phyloP scores from a whole-genome alignment of 2,888 invertebrate genomes.

The Agrenia bidenticulata region DNA sequence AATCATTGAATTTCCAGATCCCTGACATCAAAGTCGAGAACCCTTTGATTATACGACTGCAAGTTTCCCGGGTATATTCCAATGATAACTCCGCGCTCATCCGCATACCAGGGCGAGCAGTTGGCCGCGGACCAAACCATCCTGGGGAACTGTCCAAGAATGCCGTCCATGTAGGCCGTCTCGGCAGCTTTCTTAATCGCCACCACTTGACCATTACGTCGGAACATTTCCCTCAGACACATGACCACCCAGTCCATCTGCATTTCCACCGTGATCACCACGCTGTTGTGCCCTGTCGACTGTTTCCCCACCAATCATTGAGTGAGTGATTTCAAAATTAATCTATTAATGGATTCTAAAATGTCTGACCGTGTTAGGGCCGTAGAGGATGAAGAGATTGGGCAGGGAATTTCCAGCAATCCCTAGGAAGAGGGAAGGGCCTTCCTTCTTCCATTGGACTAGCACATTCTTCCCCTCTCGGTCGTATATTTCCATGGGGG shows the following conservation, averaged over 20 bases:
- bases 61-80: neutral
- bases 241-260: constrained; percentile 12
- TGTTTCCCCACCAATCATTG: constrained; percentile 1
- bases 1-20: neutral
- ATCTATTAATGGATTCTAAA: neutral
- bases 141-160: neutral
- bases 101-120: constrained; percentile 15
- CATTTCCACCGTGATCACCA: constrained; percentile 11
- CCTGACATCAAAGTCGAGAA: neutral
- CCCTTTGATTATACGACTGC: neutral
- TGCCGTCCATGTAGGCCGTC: constrained; percentile 9
- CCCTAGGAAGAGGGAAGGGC: constrained; percentile 9
- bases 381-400: constrained; percentile 16
- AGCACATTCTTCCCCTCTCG: constrained; percentile 14
- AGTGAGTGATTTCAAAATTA: no score
- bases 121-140: constrained; percentile 9
- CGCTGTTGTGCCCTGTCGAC: constrained; percentile 14
- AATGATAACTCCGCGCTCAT: constrained; percentile 1
- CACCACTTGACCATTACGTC: neutral
- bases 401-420: constrained; percentile 5
- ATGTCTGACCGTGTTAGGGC: constrained; percentile 18
- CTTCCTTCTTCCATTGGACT: constrained; percentile 2
- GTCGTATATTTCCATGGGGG: constrained; percentile 18
- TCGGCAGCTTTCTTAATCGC: constrained; percentile 1
- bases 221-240: constrained; percentile 10